Evolutionary conservation across 2,797 vertebrate genomes (phyloP).

Genomic region (Esox masquinongy): DNA sequence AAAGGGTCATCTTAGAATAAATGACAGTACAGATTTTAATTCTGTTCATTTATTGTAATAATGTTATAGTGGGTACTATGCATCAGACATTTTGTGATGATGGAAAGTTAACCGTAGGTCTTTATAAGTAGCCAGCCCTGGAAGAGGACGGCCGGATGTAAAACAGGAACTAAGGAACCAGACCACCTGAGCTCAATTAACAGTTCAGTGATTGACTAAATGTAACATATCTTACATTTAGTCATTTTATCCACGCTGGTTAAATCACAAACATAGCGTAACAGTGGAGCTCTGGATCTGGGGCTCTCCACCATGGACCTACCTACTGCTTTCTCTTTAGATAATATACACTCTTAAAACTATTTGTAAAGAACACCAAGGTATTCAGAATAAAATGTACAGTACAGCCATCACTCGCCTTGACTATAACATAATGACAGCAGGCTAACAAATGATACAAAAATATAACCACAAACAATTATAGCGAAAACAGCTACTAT

Average conservation of each 20-base stretch:
- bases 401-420: not conserved
- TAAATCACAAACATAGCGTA: no score
- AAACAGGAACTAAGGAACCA: no score
- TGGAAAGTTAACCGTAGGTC: not conserved
- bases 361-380: not conserved
- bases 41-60: constrained; percentile 29
- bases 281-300: no score
- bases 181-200: no score
- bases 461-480: constrained; percentile 49
- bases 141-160: no score
- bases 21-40: no score
- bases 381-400: constrained; percentile 1
- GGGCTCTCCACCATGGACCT: not conserved
- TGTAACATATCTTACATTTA: not conserved
- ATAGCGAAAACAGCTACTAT: constrained; percentile 47
- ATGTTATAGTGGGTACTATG: not conserved
- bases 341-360: not conserved
- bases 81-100: not conserved
- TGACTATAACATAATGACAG: not conserved
- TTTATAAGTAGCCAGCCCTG: no score
- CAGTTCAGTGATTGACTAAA: not conserved
- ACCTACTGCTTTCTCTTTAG: not conserved
- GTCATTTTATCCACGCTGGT: not conserved
- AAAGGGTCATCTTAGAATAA: no score
- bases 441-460: constrained; percentile 45